phyloP scores from a whole-genome alignment of 2,113 vertebrate species.

The Blennius ocellaris region DNA sequence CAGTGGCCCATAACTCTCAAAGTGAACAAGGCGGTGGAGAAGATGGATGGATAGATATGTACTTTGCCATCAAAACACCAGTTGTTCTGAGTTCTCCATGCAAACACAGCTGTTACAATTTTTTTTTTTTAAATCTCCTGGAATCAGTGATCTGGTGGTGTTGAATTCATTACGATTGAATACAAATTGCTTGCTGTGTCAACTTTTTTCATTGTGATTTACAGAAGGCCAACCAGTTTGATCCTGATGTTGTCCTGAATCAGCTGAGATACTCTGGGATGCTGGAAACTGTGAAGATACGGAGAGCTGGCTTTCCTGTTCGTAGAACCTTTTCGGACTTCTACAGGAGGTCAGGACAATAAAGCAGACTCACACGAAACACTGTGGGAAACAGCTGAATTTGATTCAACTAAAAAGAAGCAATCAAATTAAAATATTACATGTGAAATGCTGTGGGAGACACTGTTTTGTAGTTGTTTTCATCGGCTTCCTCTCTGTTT shows the following conservation, averaged over 20 bases:
- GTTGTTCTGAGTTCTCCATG: background rate
- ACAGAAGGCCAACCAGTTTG: constrained; percentile 88
- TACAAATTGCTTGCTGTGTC: background rate
- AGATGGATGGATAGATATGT: no score
- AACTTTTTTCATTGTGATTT: constrained; percentile 15
- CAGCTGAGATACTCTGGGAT: constrained; percentile 93
- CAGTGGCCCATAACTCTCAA: no score
- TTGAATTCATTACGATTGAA: background rate
- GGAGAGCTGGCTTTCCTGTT: constrained; percentile 91
- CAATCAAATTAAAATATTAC: background rate
- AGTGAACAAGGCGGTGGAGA: no score
- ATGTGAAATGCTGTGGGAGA: background rate
- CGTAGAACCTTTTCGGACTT: constrained; percentile 90
- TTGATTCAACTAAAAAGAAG: background rate
- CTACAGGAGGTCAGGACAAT: constrained; percentile 81
- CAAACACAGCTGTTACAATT: background rate
- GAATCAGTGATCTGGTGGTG: background rate
- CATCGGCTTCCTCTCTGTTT: background rate
- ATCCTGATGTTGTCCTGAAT: constrained; percentile 89
- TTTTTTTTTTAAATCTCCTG: no score
- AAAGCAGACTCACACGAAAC: background rate
- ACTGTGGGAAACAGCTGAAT: background rate
- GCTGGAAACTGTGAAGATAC: constrained; percentile 94
- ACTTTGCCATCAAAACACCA: background rate
- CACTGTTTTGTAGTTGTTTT: background rate